A percentile compares a stretch with the other conserved stretches of the same genome.
These are phyloP conservation scores for Hormaphis cornu DNA, from an alignment of 1,140 invertebrate species.

Conservation along the genomic window DNA sequence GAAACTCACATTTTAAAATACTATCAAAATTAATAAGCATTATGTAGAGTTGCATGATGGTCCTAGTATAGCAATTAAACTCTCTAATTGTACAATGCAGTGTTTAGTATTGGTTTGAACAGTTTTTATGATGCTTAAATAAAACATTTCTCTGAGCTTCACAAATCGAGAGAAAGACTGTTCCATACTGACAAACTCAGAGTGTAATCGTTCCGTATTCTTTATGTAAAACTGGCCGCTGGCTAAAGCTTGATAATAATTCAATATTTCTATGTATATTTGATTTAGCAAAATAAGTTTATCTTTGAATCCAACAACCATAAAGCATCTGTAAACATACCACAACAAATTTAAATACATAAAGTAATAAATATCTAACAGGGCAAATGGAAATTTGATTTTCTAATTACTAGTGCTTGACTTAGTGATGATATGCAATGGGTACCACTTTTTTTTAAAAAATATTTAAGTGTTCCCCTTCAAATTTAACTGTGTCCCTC, in stretches of 20 bases:
- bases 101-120: background rate
- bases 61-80: slow-evolving; percentile 11
- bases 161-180: background rate
- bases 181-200: background rate
- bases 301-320: slow-evolving; percentile 22
- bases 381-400: too few relatives aligned
- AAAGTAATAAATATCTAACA: too few relatives aligned
- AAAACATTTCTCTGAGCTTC: slow-evolving; percentile 5
- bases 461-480: background rate
- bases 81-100: background rate
- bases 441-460: background rate
- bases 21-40: background rate
- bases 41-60: background rate
- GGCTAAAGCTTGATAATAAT: background rate
- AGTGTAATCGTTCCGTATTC: background rate
- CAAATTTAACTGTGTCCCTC: background rate
- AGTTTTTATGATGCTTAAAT: background rate
- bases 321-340: slow-evolving; percentile 1
- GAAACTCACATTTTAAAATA: background rate
- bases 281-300: slow-evolving; percentile 7
- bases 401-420: too few relatives aligned
- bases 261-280: slow-evolving; percentile 10
- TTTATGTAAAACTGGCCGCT: background rate
- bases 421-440: background rate
- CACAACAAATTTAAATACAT: background rate